Evolutionary conservation across 2,797 vertebrate genomes (phyloP), one percentile per base, ranked within the genome.

Genomic region (Molothrus ater): DNA sequence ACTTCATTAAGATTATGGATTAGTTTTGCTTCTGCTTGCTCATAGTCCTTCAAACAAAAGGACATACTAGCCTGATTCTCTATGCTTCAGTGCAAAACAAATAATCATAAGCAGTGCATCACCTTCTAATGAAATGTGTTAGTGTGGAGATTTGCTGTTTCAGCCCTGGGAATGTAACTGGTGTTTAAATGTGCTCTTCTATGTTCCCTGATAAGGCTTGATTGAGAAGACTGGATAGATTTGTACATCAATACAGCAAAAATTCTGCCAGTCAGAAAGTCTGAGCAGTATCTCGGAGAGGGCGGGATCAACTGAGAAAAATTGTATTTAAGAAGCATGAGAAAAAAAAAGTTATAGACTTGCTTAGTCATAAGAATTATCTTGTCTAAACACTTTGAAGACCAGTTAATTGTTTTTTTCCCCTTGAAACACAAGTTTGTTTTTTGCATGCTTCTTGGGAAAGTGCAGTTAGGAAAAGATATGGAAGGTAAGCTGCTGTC

Each of bases 381-480:
- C 66, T 69, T 86, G 74, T 93, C 61, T 94, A 63, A 90, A 92
- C 74, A 7, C 69, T 85, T 63, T 92, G 57, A 92, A 82, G 56
- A 53, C 78, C 81, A 92, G 80, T 97, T 97, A 87, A 97, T 71
- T 90, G 90, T 87, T 56, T 42, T 28, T 92, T 92, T 70, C 29
- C 73, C 79, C 88, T 96, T 95, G 94, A 97, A 97, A 96, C 91
- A 97, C 96, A 60, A 97, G 93, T 97, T 97, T 98, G 91, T 98
- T 97, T 97, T 97, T 98, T 98, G 95, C 98, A 98, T 98, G 98
- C 98, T 98, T 98, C 98, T 97, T 96, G 97, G 97, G 97, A 97
- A 98, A 98, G 94, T 95, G 95, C 97, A 98, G 97, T 95, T 98
- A 97, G 98, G 97, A 98, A 98, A 97, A 92, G 97, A 98, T 78